phyloP scores from a whole-genome alignment of 2,888 invertebrate species.

The Tipula unca region DNA sequence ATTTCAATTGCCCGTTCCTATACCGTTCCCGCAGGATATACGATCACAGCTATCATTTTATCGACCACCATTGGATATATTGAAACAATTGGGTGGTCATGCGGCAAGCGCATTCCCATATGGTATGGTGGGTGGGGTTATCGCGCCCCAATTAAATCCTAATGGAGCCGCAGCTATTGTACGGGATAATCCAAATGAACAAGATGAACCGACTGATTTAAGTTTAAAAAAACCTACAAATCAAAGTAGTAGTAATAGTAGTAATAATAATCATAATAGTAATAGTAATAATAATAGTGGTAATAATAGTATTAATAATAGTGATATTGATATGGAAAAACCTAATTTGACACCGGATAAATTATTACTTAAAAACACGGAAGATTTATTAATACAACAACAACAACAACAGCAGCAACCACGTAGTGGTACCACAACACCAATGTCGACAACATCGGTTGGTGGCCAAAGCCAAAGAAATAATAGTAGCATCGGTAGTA shows the following conservation, averaged over 20 bases:
- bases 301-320: conserved; percentile 16
- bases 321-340: neutral
- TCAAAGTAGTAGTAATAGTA: neutral
- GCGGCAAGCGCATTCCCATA: conserved; percentile 8
- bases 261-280: neutral
- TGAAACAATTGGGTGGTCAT: conserved; percentile 35
- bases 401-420: conserved; percentile 29
- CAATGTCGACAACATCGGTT: conserved; percentile 24
- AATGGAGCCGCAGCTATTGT: neutral
- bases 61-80: conserved; percentile 39
- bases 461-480: conserved; percentile 16
- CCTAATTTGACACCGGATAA: neutral
- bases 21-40: conserved; percentile 32
- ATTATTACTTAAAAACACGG: conserved; percentile 26
- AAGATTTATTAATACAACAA: neutral
- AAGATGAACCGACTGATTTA: conserved; percentile 38
- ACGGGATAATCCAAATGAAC: neutral
- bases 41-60: conserved; percentile 35
- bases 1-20: conserved; percentile 31
- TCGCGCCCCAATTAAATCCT: neutral
- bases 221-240: conserved; percentile 28
- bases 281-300: neutral
- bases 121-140: neutral
- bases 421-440: conserved; percentile 29
- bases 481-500: neutral